Base-by-base conservation (phyloP, 2,888 invertebrate genomes). In the Octodonta nipae region DNA sequence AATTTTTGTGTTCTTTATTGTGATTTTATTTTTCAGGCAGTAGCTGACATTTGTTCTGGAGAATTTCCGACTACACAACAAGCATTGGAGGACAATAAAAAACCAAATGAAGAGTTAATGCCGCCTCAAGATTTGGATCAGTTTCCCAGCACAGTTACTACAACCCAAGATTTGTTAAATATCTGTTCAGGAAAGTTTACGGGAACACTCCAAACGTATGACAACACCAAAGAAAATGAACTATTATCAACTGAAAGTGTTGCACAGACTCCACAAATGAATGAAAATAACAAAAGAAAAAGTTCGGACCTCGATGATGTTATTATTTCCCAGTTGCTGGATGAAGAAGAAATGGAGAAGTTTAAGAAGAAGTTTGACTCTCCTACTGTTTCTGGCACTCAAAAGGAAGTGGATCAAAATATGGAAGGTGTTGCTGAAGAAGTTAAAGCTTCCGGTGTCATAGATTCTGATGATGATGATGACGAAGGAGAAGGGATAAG, bases 181-280 rank as follows among this genome's bases (percentile, higher is more conserved):
- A 44, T 60, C 32, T 60, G 59, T 44, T 59, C 60, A 2, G 59
- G 60, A 13, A 38, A 41, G 15, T 59, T 59, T 41, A 49, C 51
- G 3, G 52, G 44, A 15, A 30, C 35, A 20, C 41, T 46, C 1
- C 41, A 43, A 26, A 15, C 33, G 5, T 13, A 8, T 3, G 26
- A 26, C 8, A 8, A 8, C 3, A 11, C 3, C 26, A 13, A 11
- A 12, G 12, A 26, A 11, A 4, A 22, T 3, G 22, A 22, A 11
- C 22, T n/a, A 10, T 20, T 6, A 6, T 11, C 22, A 3, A 10
- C 22, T 22, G 11, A 22, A 3, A 10, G 3, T 11, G 11, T 11
- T 22, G 22, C 22, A 4, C n/a, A 2, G 22, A 10, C 22, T 22
- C 22, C n/a, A 22, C n/a, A 3, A 10, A 2, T 2, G 4, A 11